Evolutionary conservation across 2,888 invertebrate genomes (phyloP).

Genomic region (Ethmia dodecea): DNA sequence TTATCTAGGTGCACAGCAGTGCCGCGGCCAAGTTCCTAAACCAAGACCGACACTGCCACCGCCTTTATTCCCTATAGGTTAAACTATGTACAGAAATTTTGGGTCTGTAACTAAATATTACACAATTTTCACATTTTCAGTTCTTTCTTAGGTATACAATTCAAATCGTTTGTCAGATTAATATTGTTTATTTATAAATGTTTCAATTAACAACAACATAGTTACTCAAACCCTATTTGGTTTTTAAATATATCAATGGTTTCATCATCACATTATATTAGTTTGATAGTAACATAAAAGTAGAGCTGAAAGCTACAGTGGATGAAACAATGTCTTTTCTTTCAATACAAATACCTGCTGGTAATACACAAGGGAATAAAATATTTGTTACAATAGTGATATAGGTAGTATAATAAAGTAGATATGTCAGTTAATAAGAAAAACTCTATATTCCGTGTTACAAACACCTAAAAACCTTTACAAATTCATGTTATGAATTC

Average conservation of each 20-base stretch:
- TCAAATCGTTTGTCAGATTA: conserved; percentile 2
- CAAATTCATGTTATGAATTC: too few species aligned
- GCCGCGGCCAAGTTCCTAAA: conserved; percentile 2
- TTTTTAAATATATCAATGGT: conserved; percentile 65
- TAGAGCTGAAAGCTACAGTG: too few species aligned
- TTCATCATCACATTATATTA: conserved; percentile 59
- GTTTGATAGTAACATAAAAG: too few species aligned
- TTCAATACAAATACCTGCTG: too few species aligned
- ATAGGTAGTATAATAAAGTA: too few species aligned
- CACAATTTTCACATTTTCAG: conserved; percentile 40
- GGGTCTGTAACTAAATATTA: conserved; percentile 27
- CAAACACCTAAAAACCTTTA: too few species aligned
- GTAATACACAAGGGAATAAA: too few species aligned
- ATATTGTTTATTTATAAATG: not conserved
- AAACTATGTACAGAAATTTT: conserved; percentile 33
- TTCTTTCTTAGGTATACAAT: conserved; percentile 30
- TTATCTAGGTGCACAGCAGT: conserved; percentile 1
- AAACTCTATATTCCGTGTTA: too few species aligned
- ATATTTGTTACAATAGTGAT: too few species aligned
- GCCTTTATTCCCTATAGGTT: conserved; percentile 1
- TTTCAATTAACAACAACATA: conserved; percentile 10
- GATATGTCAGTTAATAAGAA: too few species aligned
- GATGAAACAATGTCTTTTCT: too few species aligned
- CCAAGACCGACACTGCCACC: not conserved
- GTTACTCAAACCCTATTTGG: conserved; percentile 56